Evolutionary conservation across 2,113 vertebrate genomes (phyloP).

Genomic region (Ceyx melanurus): DNA sequence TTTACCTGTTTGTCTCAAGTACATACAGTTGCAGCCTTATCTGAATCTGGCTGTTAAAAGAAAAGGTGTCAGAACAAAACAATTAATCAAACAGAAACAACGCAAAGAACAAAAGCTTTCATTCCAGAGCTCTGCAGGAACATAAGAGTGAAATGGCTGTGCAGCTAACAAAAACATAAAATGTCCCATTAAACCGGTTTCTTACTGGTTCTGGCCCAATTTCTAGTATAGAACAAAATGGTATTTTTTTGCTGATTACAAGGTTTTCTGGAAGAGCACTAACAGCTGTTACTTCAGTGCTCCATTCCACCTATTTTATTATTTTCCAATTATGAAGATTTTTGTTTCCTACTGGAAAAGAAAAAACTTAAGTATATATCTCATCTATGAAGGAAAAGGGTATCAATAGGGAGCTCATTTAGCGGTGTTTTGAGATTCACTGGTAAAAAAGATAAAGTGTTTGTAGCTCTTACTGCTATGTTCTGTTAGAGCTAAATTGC

Average conservation of each 20-base stretch:
- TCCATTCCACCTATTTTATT: neutral
- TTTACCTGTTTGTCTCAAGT: neutral
- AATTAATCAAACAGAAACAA: slow-evolving; percentile 38
- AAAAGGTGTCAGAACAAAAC: slow-evolving; percentile 43
- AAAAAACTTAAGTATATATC: neutral
- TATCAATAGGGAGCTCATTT: neutral
- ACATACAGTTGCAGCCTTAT: neutral
- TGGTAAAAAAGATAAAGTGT: neutral
- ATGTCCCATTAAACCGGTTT: neutral
- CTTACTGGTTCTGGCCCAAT: neutral
- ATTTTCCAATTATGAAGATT: neutral
- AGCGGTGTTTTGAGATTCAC: neutral
- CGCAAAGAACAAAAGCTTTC: slow-evolving; percentile 10
- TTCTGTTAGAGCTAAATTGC: neutral
- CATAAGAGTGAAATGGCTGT: neutral
- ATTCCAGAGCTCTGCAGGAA: slow-evolving; percentile 22
- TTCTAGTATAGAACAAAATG: neutral
- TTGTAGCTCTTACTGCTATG: neutral
- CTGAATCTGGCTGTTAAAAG: neutral
- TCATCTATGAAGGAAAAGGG: neutral
- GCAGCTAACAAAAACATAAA: slow-evolving; percentile 29
- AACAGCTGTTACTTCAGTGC: neutral
- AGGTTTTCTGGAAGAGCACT: neutral
- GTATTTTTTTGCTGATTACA: neutral
- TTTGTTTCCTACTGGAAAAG: neutral